Evolutionary conservation across 1,140 invertebrate genomes (phyloP).

Genomic region (Dolichoris vasculosae): DNA sequence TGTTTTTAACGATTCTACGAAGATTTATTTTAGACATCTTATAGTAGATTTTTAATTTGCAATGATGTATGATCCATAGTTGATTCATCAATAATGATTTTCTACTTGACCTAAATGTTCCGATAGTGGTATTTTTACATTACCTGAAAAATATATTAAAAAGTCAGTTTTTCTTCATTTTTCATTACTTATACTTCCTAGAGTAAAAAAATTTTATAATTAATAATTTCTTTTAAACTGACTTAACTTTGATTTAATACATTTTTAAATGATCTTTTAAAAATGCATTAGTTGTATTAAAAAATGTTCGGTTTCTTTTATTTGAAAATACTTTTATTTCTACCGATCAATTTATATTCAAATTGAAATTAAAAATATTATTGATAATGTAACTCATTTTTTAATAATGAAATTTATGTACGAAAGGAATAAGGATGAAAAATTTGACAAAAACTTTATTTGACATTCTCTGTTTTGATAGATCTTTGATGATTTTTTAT

Average conservation of each 20-base stretch:
- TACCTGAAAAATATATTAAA: not conserved
- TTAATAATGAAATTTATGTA: too few relatives aligned
- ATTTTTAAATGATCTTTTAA: not conserved
- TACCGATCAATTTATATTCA: not conserved
- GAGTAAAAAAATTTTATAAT: not conserved
- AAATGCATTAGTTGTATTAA: not conserved
- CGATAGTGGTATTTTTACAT: not conserved
- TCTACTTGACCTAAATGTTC: slow-evolving; percentile 9
- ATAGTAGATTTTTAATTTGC: not conserved
- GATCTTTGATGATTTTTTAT: not conserved
- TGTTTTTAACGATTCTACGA: not conserved
- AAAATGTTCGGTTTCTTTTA: not conserved
- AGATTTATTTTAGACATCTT: not conserved
- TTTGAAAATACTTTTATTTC: not conserved
- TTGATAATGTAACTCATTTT: too few relatives aligned
- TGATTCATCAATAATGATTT: slow-evolving; percentile 29
- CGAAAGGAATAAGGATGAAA: not conserved
- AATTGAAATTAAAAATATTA: too few relatives aligned
- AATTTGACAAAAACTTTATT: not conserved
- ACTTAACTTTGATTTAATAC: not conserved
- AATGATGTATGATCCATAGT: slow-evolving; percentile 2
- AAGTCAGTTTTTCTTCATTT: not conserved
- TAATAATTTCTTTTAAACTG: not conserved
- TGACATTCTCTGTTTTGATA: not conserved
- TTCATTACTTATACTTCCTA: not conserved